Percentiles rank a stretch among this genome's conserved stretches.
Evolutionary conservation across 1,140 invertebrate species (phyloP).

Genomic region (Sogatella furcifera): DNA sequence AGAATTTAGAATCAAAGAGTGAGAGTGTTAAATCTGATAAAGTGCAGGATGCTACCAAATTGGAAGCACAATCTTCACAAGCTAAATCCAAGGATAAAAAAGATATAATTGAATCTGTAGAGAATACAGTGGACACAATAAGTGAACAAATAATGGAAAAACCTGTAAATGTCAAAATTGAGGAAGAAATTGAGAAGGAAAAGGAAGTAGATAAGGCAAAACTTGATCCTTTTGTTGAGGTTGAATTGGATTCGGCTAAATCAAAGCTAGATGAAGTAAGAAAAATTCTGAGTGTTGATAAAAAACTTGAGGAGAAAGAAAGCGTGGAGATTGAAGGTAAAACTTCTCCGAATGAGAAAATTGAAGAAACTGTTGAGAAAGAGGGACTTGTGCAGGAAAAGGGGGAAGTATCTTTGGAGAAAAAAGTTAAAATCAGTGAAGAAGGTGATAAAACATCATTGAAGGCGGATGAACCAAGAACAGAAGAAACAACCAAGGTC

Average conservation of each 20-base stretch:
- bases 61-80: too few species aligned
- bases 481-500: background rate
- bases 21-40: background rate
- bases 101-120: background rate
- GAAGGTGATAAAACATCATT: background rate
- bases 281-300: slow-evolving; percentile 4
- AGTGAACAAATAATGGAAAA: slow-evolving; percentile 6
- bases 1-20: slow-evolving; percentile 1
- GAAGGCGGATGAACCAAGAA: background rate
- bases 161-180: slow-evolving; percentile 6
- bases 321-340: background rate
- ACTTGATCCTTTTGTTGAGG: background rate
- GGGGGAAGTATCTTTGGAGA: too few species aligned
- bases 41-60: slow-evolving; percentile 5
- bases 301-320: background rate
- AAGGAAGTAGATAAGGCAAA: slow-evolving; percentile 1
- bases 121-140: background rate
- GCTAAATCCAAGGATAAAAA: slow-evolving; percentile 7
- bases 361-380: background rate
- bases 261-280: background rate
- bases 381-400: background rate
- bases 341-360: slow-evolving; percentile 12
- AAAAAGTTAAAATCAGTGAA: background rate
- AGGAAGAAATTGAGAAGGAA: slow-evolving; percentile 4
- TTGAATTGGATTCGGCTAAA: background rate